Percentiles rank a stretch among this genome's conserved stretches.
These are phyloP conservation scores for Drosophila paracracens DNA, from an alignment of 2,888 invertebrate species.

Conservation along the genomic window DNA sequence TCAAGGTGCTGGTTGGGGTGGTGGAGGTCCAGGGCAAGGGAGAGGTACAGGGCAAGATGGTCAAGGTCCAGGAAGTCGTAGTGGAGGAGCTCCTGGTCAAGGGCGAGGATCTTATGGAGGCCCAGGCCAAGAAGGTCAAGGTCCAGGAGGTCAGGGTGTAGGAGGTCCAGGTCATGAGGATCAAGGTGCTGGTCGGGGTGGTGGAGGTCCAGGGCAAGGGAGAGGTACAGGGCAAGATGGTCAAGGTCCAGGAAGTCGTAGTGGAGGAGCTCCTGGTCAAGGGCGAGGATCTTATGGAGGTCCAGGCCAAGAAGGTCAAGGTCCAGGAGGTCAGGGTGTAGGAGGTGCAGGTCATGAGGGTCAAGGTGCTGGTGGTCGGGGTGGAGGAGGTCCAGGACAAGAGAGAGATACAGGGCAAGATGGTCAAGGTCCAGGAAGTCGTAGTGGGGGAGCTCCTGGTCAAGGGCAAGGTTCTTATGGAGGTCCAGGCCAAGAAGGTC, in stretches of 20 bases:
- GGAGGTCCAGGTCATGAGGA: not conserved
- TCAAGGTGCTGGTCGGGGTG: not conserved
- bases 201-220: not conserved
- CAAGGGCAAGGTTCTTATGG: too few relatives aligned
- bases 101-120: not conserved
- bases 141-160: not conserved
- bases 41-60: not conserved
- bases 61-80: not conserved
- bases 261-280: not conserved
- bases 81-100: not conserved
- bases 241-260: not conserved
- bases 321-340: not conserved
- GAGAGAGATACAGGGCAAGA: too few relatives aligned
- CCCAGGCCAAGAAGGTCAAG: not conserved
- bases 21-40: not conserved
- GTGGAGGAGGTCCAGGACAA: too few relatives aligned
- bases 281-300: not conserved
- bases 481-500: too few relatives aligned
- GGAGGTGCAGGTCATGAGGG: not conserved
- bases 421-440: too few relatives aligned
- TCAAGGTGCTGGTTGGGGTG: too few relatives aligned
- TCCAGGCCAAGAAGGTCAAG: constrained; percentile 1
- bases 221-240: not conserved
- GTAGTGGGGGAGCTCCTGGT: too few relatives aligned
- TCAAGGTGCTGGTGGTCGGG: not conserved